Evolutionary conservation across 2,797 vertebrate genomes (phyloP), one percentile per base, ranked within the genome.

Genomic region (Sebastes trivittatus): DNA sequence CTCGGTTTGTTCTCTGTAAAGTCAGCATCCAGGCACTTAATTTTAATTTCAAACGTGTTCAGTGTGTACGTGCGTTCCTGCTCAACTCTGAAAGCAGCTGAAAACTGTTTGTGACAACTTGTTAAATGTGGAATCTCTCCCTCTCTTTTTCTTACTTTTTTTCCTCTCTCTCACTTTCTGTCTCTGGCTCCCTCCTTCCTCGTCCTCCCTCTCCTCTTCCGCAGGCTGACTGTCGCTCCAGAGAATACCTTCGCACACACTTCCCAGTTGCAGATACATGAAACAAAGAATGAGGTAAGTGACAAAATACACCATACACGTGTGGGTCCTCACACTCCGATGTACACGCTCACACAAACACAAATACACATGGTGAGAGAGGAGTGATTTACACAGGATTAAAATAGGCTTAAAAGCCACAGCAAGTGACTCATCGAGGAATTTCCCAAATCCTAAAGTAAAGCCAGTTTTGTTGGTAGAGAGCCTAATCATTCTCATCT

Each of bases 141-240:
- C 42, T 76, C 23, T 56, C 56, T 34, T 77, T 49, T n/a, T 29
- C 16, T 27, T 27, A 46, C 65, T 34, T 9, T 22, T 52, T 25
- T 66, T 30, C 11, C 30, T 38, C 27, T 61, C 52, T 58, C 55
- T 65, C 16, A 2, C 60, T 68, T 22, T 34, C 56, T 71, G 32
- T 30, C 32, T 74, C 34, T 62, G 29, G 11, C 69, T 74, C 75
- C 59, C 56, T 78, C 72, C 42, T n/a, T 71, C 56, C 27, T 34
- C 20, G 0, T 42, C 36, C 14, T 54, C 29, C 38, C 71, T 38
- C 32, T 78, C 49, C 36, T 58, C 69, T 49, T 68, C 68, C 63
- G 3, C 89, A 95, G 94, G 94, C 94, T 1, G 97, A 98, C 87
- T 95, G 94, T 56, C 94, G 95, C 87, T 98, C 97, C 82, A 95